These are phyloP conservation scores for Cerastoderma edule DNA, from an alignment of 2,888 invertebrate species.

Conservation along the genomic window DNA sequence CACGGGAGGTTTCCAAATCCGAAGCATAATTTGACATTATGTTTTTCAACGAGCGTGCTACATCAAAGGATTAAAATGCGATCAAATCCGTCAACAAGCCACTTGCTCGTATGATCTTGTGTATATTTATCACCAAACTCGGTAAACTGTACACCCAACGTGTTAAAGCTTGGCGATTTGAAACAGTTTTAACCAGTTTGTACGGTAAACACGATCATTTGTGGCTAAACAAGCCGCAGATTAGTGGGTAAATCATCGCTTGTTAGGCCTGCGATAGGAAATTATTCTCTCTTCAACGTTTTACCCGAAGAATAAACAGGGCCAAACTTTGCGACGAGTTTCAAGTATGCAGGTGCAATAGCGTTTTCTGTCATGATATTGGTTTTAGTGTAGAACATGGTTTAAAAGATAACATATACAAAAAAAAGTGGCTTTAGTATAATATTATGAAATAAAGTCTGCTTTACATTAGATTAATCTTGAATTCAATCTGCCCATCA, in stretches of 20 bases:
- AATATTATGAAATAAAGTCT: too few species aligned
- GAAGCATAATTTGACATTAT: conserved; percentile 52
- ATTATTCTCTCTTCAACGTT: conserved; percentile 35
- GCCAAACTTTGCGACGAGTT: conserved; percentile 41
- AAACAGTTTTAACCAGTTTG: conserved; percentile 34
- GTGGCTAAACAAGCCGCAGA: conserved; percentile 45
- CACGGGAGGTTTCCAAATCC: conserved; percentile 36
- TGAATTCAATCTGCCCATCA: too few species aligned
- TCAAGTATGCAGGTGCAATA: conserved; percentile 46
- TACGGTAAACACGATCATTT: conserved; percentile 53
- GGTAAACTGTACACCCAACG: conserved; percentile 53
- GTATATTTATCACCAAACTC: conserved; percentile 54
- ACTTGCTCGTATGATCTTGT: conserved; percentile 54
- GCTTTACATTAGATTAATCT: too few species aligned
- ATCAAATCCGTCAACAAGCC: conserved; percentile 41
- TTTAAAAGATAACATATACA: too few species aligned
- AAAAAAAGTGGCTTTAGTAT: too few species aligned
- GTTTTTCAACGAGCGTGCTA: conserved; percentile 46
- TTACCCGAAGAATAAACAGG: conserved; percentile 41
- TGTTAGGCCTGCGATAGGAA: conserved; percentile 26
- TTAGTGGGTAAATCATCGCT: conserved; percentile 44
- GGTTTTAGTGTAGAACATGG: too few species aligned
- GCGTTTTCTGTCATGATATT: too few species aligned
- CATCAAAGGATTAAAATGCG: conserved; percentile 59
- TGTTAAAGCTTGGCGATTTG: conserved; percentile 51